Evolutionary conservation across 2,888 invertebrate species (phyloP), one percentile per base, ranked within the genome.

Genomic region (Amphipyra tragopoginis): DNA sequence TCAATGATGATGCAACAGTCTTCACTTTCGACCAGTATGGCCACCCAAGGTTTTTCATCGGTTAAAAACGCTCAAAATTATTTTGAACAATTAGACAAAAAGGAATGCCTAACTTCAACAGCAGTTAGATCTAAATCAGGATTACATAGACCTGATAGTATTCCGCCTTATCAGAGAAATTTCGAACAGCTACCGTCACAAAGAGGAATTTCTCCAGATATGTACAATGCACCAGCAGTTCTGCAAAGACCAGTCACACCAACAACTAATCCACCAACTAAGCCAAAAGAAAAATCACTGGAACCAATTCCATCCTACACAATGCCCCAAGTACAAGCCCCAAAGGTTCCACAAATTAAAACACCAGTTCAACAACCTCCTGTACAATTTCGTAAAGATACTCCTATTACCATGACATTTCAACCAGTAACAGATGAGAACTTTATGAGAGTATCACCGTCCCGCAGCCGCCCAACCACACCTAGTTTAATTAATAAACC

Each of bases 401-500:
- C 89, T 53, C 95, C 95, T 80, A 95, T 96, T 82, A 94, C 95
- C 56, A 96, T 95, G 95, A 95, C 95, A 80, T 97, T 96, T 86
- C 96, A 96, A 90, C 96, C 96, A 54, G 95, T 97, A 78, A 90
- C 93, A 69, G 96, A 96, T 73, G 96, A 96, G 72, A 90, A 81
- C 58, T 89, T 89, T 65, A 89, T 95, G 40, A 93, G 95, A 63
- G 94, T 94, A 64, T 96, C 96, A 11, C 95, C 96, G 1, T 90
- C 91, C 33, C 89, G 93, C 50, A 93, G 94, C 68, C 93, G 97
- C 58, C 95, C 97, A 5, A 93, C 95, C 62, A 97, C 97, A 15
- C 97, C 97, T 0, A 96, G 97, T 82, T 89, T 96, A 90, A 96
- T 96, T 61, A 97, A 97, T 84, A 96, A 96, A 88, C 97, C 97